phyloP scores from a whole-genome alignment of 2,888 invertebrate genomes.

The Lepetodrilus schrolli region DNA sequence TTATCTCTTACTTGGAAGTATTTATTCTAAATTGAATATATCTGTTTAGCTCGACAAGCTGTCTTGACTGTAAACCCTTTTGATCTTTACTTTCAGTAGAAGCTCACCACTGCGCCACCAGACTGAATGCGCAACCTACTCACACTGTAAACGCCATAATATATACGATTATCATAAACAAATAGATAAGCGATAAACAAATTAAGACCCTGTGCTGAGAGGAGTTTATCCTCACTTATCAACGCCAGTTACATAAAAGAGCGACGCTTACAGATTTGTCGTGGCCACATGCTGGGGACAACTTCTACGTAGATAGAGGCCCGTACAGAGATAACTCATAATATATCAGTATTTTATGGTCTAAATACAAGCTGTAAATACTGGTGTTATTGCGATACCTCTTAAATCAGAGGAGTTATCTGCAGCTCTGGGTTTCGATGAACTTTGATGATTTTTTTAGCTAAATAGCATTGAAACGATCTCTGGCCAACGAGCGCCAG shows the following conservation, averaged over 20 bases:
- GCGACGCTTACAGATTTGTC: not conserved
- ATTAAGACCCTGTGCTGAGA: conserved; percentile 13
- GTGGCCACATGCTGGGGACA: conserved; percentile 13
- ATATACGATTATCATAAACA: conserved; percentile 21
- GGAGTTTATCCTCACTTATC: conserved; percentile 26
- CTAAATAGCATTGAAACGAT: not conserved
- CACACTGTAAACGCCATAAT: not conserved
- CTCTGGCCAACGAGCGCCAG: not conserved
- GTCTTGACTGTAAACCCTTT: too few species aligned
- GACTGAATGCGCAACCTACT: too few species aligned
- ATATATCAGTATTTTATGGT: conserved; percentile 29
- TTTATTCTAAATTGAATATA: too few species aligned
- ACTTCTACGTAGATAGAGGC: conserved; percentile 1
- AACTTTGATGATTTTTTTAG: conserved; percentile 1
- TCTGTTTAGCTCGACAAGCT: too few species aligned
- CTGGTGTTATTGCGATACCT: not conserved
- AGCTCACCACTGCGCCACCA: not conserved
- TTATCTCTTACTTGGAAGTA: too few species aligned
- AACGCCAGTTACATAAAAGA: conserved; percentile 30
- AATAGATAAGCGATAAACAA: conserved; percentile 30
- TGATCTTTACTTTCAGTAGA: too few species aligned
- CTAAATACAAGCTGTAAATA: conserved; percentile 25
- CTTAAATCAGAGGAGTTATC: conserved; percentile 8
- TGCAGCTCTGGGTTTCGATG: not conserved
- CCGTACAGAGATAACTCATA: not conserved